phyloP scores from a whole-genome alignment of 2,113 vertebrate genomes.

The Calidris pugnax region DNA sequence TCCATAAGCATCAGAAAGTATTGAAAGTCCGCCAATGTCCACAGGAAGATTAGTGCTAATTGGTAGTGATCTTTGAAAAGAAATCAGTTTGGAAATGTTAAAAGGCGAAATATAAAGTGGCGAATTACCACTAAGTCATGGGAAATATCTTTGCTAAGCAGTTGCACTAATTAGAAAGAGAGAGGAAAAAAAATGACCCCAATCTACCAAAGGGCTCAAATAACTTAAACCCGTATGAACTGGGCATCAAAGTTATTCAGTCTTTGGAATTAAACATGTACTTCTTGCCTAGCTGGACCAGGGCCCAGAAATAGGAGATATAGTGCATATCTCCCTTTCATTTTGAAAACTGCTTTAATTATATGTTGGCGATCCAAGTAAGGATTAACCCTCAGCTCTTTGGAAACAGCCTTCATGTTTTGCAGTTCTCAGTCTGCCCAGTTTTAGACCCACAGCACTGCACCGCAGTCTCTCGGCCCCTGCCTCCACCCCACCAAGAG shows the following conservation, averaged over 20 bases:
- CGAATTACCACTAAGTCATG: background rate
- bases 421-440: background rate
- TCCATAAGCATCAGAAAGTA: conserved; percentile 14
- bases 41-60: conserved; percentile 51
- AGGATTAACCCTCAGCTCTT: background rate
- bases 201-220: conserved; percentile 12
- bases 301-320: background rate
- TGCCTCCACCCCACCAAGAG: background rate
- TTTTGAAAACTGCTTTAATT: conserved; percentile 6
- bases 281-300: background rate
- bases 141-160: conserved; percentile 35
- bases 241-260: background rate
- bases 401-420: background rate
- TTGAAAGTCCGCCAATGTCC: background rate
- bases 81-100: conserved; percentile 31
- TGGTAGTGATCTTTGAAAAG: conserved; percentile 10
- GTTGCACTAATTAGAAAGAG: conserved; percentile 7
- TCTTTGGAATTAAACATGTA: background rate
- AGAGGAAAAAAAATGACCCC: background rate
- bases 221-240: background rate
- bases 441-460: background rate
- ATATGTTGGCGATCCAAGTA: background rate
- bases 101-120: conserved; percentile 14
- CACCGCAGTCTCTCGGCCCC: background rate
- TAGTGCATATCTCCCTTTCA: background rate